Percentiles rank a stretch among this genome's conserved stretches.
phyloP scores from a whole-genome alignment of 2,113 vertebrate genomes.

The Toxotes chatareus region DNA sequence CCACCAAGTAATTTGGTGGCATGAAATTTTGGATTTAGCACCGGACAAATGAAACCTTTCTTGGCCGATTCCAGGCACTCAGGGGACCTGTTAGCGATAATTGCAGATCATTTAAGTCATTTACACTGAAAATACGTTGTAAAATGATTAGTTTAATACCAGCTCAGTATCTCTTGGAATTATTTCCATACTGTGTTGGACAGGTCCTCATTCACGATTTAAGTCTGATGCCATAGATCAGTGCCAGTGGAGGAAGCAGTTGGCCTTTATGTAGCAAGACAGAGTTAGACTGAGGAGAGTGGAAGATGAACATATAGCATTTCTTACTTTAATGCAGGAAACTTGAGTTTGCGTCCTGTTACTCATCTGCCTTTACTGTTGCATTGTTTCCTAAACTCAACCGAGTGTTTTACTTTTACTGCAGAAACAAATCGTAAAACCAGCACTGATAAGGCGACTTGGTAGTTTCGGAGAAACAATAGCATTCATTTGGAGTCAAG shows the following conservation, averaged over 20 bases:
- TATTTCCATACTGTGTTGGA: background rate
- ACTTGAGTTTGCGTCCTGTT: background rate
- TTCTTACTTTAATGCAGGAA: background rate
- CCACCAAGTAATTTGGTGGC: constrained; percentile 65
- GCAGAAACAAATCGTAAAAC: too few relatives aligned
- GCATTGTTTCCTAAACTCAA: too few relatives aligned
- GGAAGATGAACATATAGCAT: background rate
- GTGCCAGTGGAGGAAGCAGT: background rate
- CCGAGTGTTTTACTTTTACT: too few relatives aligned
- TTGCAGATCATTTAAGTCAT: constrained; percentile 32
- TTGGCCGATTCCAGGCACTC: constrained; percentile 31
- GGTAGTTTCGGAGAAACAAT: too few relatives aligned
- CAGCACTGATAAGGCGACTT: too few relatives aligned
- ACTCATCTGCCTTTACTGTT: too few relatives aligned
- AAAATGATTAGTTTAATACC: constrained; percentile 52
- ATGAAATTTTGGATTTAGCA: constrained; percentile 72
- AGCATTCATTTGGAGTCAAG: too few relatives aligned
- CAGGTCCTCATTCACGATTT: background rate
- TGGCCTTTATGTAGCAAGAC: background rate
- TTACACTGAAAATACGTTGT: constrained; percentile 12
- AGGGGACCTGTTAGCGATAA: constrained; percentile 45
- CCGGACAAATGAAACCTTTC: constrained; percentile 46
- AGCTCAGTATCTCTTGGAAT: constrained; percentile 6
- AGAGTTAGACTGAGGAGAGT: background rate
- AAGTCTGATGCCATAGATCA: background rate